Percentiles rank a stretch among this genome's conserved stretches.
phyloP scores from a whole-genome alignment of 2,797 vertebrate species.

The Tympanoctomys barrerae region DNA sequence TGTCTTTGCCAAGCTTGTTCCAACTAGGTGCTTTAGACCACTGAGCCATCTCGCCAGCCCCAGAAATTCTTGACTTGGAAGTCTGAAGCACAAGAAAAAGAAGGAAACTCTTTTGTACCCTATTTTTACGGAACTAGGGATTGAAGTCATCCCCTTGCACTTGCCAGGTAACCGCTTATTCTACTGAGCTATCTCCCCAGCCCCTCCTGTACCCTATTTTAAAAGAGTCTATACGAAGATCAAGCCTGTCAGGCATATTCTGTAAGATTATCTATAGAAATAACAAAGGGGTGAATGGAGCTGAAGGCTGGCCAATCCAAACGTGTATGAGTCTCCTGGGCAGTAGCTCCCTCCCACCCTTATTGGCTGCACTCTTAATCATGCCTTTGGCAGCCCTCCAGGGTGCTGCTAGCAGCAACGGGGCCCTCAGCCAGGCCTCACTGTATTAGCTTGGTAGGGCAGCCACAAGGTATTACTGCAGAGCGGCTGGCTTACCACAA shows the following conservation, averaged over 20 bases:
- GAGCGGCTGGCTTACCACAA: not conserved
- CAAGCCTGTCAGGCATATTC: not conserved
- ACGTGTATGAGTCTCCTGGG: not conserved
- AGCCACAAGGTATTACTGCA: not conserved
- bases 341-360: not conserved
- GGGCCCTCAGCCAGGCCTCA: not conserved
- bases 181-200: no score
- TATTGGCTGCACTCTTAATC: not conserved
- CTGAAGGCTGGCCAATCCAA: not conserved
- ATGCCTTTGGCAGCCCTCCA: not conserved
- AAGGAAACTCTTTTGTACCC: not conserved
- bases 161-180: no score
- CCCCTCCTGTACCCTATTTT: not conserved
- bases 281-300: not conserved
- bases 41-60: no score
- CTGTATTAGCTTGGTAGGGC: not conserved
- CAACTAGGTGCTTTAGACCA: no score
- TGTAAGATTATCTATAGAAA: not conserved
- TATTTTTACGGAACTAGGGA: not conserved
- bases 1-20: no score
- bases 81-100: not conserved
- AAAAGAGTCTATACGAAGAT: not conserved
- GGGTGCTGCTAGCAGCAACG: not conserved
- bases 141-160: no score
- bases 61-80: not conserved